Base-by-base conservation (phyloP, 2,113 vertebrate species). In the Mustelus asterias region DNA sequence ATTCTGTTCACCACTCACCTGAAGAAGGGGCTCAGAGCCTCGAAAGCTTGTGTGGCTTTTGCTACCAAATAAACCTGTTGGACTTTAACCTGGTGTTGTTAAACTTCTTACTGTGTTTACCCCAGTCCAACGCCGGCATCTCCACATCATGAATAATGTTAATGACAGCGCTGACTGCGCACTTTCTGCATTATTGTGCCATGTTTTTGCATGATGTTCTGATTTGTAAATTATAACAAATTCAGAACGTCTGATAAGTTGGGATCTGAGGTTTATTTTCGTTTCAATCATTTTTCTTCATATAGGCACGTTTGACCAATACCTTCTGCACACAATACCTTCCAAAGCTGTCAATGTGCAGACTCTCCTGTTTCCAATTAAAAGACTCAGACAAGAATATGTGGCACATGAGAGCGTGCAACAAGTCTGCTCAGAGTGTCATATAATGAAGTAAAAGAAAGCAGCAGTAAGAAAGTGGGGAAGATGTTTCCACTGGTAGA, bases 321-420 rank as follows among this genome's bases (percentile, higher is more conserved):
- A 65, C n/a, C 33, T 65, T 93, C 89, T 63, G 37, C 33, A 37
- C 63, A 20, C 14, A 93, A 37, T 65, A 37, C 89, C 60, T 37
- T 41, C 60, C 18, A 18, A 22, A 37, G 33, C 6, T 93, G 89
- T 65, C 89, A n/a, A 22, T 93, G 33, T 65, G 60, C 60, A 93
- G 54, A 16, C 54, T 89, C 86, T 67, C 65, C 65, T 93, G 89
- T 65, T 93, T 93, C 60, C 89, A 93, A 93, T 93, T 93, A 92
- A 93, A 65, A 93, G 60, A 93, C 7, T 93, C 60, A 37, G 89
- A 93, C 89, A 93, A 65, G 89, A 41, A 5, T 67, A 93, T 93
- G 60, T 65, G 58, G 58, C 89, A 37, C 58, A 22, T 2, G 33
- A 93, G 33, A 93, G 60, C 18, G 41, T 37, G 89, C 60, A 93